Evolutionary conservation across 2,888 invertebrate genomes (phyloP).

Genomic region (Tetranychus truncatus): DNA sequence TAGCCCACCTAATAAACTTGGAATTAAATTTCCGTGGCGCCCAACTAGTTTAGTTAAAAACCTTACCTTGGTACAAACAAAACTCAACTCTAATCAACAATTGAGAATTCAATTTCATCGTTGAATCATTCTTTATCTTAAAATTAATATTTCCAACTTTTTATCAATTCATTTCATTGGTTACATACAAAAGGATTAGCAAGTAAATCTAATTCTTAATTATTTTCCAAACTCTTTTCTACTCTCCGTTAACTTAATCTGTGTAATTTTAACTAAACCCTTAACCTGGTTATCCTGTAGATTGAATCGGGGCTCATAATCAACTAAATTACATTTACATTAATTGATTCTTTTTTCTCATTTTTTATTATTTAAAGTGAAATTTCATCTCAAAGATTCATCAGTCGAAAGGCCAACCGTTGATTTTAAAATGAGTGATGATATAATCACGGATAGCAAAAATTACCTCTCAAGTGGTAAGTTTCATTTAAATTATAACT

Average conservation of each 20-base stretch:
- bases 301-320: too few species aligned
- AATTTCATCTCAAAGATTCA: not conserved
- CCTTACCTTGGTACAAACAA: not conserved
- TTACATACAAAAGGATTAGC: not conserved
- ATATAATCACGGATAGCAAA: not conserved
- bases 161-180: not conserved
- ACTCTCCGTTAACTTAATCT: too few species aligned
- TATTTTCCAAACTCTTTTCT: not conserved
- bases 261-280: too few species aligned
- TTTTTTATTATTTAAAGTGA: not conserved
- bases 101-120: not conserved
- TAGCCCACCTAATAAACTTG: not conserved
- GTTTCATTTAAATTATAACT: not conserved
- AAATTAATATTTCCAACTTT: not conserved
- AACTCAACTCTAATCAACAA: not conserved
- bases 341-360: not conserved
- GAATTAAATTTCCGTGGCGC: not conserved
- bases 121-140: not conserved
- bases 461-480: not conserved
- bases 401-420: not conserved
- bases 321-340: not conserved
- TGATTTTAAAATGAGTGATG: not conserved
- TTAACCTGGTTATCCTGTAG: too few species aligned
- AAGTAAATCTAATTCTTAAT: not conserved
- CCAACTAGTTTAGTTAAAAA: not conserved